A percentile compares a stretch with the other conserved stretches of the same genome.
Evolutionary conservation across 1,140 invertebrate species (phyloP).

Genomic region (Hypsibius dujardini): DNA sequence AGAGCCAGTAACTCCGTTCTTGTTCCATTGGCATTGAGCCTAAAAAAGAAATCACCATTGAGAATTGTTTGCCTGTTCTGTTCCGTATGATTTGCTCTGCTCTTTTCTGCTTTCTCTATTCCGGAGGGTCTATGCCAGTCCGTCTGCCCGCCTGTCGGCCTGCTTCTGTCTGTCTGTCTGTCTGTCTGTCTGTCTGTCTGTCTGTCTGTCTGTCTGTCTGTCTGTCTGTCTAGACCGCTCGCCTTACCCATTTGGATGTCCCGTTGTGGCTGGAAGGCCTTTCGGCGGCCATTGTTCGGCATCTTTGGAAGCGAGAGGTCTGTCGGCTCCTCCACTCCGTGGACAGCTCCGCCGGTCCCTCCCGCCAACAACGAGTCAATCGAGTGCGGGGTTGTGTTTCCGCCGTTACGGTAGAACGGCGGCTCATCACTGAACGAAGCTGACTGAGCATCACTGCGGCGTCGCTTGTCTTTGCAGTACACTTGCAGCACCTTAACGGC

Average conservation of each 20-base stretch:
- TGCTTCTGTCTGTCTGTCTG: too few species aligned
- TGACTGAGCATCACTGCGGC: not conserved
- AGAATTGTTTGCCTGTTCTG: too few species aligned
- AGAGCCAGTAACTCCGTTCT: not conserved
- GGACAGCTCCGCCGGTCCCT: not conserved
- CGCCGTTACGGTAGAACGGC: not conserved
- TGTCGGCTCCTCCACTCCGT: not conserved
- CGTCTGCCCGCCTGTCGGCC: too few species aligned
- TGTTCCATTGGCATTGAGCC: too few species aligned
- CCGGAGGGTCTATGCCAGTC: too few species aligned
- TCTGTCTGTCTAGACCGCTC: too few species aligned
- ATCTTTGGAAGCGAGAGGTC: constrained; percentile 8
- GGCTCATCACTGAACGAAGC: not conserved
- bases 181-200: too few species aligned
- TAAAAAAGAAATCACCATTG: too few species aligned
- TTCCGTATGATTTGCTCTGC: too few species aligned
- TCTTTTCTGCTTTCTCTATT: too few species aligned
- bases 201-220: too few species aligned
- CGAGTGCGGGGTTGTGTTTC: not conserved
- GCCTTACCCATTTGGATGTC: not conserved
- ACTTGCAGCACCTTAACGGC: constrained; percentile 12
- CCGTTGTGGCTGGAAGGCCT: not conserved
- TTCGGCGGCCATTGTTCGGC: not conserved
- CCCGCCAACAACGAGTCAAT: not conserved
- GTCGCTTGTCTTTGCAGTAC: constrained; percentile 7